Evolutionary conservation across 2,888 invertebrate species (phyloP).

Genomic region (Callyntrura sp.): DNA sequence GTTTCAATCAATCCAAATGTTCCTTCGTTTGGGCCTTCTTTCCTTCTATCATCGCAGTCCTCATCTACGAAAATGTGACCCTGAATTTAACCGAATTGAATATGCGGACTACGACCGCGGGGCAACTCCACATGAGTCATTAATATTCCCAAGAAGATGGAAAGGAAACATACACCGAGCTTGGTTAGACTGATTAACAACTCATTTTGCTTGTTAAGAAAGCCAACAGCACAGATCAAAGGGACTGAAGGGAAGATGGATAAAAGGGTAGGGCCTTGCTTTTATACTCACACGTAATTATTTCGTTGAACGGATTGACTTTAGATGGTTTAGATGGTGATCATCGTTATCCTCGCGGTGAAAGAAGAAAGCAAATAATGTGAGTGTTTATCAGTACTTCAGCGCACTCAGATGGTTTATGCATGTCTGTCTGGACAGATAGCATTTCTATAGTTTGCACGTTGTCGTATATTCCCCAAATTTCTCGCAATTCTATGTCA

Average conservation of each 20-base stretch:
- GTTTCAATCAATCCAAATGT: not conserved
- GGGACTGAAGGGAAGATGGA: not conserved
- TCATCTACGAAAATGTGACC: no score
- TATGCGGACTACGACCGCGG: no score
- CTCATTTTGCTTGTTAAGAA: conserved; percentile 8
- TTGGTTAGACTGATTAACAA: conserved; percentile 24
- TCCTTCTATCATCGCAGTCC: not conserved
- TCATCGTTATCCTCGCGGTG: not conserved
- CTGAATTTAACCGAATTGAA: no score
- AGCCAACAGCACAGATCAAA: not conserved
- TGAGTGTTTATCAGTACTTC: no score
- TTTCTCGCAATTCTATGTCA: no score
- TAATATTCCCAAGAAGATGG: not conserved
- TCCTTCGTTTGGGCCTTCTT: not conserved
- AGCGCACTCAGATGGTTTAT: no score
- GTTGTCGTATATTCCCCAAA: no score
- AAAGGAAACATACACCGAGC: not conserved
- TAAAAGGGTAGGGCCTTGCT: not conserved
- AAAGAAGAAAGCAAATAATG: not conserved
- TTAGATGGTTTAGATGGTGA: not conserved
- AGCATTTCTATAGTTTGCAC: no score
- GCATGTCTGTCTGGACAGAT: no score
- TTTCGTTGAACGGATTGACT: not conserved
- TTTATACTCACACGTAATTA: not conserved
- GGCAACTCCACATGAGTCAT: not conserved